Evolutionary conservation across 2,888 invertebrate genomes (phyloP).

Genomic region (Apotomis turbidana): DNA sequence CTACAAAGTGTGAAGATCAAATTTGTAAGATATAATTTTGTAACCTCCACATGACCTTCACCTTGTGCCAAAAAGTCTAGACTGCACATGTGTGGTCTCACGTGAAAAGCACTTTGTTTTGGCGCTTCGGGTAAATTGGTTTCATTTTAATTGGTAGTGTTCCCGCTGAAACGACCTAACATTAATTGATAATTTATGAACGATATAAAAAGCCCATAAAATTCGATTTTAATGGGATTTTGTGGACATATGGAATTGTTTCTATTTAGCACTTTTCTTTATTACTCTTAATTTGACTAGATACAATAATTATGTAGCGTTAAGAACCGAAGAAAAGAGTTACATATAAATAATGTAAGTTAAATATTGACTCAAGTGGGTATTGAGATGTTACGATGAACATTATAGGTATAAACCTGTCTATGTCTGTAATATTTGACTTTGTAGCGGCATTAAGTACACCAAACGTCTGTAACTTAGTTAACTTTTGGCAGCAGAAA

Average conservation of each 20-base stretch:
- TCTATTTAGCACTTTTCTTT: too few relatives aligned
- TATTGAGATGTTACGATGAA: too few relatives aligned
- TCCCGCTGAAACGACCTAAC: slow-evolving; percentile 6
- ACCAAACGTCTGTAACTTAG: too few relatives aligned
- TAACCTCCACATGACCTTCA: slow-evolving; percentile 25
- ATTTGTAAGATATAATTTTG: slow-evolving; percentile 19
- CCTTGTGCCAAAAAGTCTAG: slow-evolving; percentile 29
- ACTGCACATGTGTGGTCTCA: slow-evolving; percentile 15
- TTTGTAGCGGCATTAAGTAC: too few relatives aligned
- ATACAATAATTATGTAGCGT: too few relatives aligned
- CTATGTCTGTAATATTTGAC: too few relatives aligned
- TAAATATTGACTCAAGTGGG: too few relatives aligned
- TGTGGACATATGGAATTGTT: background rate
- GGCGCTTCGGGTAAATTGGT: slow-evolving; percentile 5
- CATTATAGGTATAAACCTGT: too few relatives aligned
- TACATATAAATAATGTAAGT: too few relatives aligned
- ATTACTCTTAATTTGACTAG: too few relatives aligned
- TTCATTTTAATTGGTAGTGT: background rate
- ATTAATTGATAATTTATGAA: background rate
- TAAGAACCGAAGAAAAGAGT: too few relatives aligned
- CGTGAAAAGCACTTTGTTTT: slow-evolving; percentile 18
- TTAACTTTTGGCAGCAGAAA: too few relatives aligned
- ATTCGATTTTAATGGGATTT: background rate
- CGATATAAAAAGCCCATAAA: background rate
- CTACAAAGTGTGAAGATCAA: background rate